phyloP scores from a whole-genome alignment of 2,113 vertebrate genomes.

The Speoplatyrhinus poulsoni region DNA sequence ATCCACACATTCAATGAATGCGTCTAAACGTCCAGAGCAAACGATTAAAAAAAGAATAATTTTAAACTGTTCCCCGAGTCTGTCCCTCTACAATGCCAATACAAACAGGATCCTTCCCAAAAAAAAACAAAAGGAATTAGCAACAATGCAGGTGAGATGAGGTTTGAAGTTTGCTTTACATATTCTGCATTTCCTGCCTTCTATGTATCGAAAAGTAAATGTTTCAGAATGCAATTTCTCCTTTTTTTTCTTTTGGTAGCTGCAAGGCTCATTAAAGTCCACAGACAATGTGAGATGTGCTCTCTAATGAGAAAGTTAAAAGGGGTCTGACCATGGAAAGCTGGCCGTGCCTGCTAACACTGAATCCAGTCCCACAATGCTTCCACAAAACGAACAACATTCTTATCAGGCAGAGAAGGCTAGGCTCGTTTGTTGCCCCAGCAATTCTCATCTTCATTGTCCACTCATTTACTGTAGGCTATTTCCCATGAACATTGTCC shows the following conservation, averaged over 20 bases:
- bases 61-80: conserved; percentile 67
- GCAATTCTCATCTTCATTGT: conserved; percentile 33
- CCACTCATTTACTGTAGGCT: conserved; percentile 41
- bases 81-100: conserved; percentile 61
- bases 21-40: conserved; percentile 67
- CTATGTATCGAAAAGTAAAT: conserved; percentile 29
- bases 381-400: conserved; percentile 59
- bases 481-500: conserved; percentile 55
- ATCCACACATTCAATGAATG: conserved; percentile 73
- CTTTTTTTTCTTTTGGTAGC: conserved; percentile 43
- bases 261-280: conserved; percentile 74
- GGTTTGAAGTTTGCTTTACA: conserved; percentile 7
- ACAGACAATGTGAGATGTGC: conserved; percentile 70
- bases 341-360: conserved; percentile 57
- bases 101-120: conserved; percentile 54
- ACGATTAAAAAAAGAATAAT: too few relatives aligned
- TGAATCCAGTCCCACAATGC: conserved; percentile 40
- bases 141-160: background rate
- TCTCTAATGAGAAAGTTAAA: conserved; percentile 73
- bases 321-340: conserved; percentile 70
- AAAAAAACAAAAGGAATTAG: too few relatives aligned
- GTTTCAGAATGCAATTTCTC: conserved; percentile 43
- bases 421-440: conserved; percentile 41
- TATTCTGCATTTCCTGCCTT: conserved; percentile 1
- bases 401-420: conserved; percentile 38